phyloP scores from a whole-genome alignment of 2,888 invertebrate species.

The Agrilus biguttatus region DNA sequence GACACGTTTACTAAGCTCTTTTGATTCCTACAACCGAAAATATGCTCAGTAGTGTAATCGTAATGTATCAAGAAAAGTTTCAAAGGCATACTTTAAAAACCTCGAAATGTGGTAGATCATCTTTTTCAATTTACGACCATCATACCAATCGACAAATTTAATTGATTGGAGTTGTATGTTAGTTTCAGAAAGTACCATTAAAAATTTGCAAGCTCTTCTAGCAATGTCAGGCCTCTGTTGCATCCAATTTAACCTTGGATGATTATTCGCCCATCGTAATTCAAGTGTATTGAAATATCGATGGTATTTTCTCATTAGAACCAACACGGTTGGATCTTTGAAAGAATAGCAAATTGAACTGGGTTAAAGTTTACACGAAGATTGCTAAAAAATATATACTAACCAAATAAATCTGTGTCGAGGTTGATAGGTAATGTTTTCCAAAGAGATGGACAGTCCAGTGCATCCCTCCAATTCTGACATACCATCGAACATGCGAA shows the following conservation, averaged over 20 bases:
- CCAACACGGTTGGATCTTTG: slow-evolving; percentile 21
- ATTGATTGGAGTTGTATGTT: slow-evolving; percentile 29
- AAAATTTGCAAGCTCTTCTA: slow-evolving; percentile 24
- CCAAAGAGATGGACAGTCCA: slow-evolving; percentile 21
- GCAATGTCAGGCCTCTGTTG: slow-evolving; percentile 28
- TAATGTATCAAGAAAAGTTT: background rate
- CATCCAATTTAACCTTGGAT: slow-evolving; percentile 24
- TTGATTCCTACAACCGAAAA: slow-evolving; percentile 25
- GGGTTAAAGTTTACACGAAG: background rate
- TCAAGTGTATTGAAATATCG: slow-evolving; percentile 32
- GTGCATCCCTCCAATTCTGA: slow-evolving; percentile 19
- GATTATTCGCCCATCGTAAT: slow-evolving; percentile 33
- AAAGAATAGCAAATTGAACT: slow-evolving; percentile 3
- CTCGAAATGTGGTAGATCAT: slow-evolving; percentile 23
- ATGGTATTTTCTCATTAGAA: slow-evolving; percentile 26
- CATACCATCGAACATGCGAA: slow-evolving; percentile 23
- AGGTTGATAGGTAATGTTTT: slow-evolving; percentile 20
- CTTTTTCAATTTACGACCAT: slow-evolving; percentile 29
- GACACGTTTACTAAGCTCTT: slow-evolving; percentile 26
- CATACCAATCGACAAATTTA: slow-evolving; percentile 34
- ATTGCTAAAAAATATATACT: background rate
- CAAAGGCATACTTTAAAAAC: slow-evolving; percentile 20
- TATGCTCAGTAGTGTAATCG: background rate
- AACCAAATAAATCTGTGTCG: slow-evolving; percentile 23
- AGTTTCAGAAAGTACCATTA: slow-evolving; percentile 20